phyloP scores from a whole-genome alignment of 2,797 vertebrate genomes.

The Typhlichthys subterraneus region DNA sequence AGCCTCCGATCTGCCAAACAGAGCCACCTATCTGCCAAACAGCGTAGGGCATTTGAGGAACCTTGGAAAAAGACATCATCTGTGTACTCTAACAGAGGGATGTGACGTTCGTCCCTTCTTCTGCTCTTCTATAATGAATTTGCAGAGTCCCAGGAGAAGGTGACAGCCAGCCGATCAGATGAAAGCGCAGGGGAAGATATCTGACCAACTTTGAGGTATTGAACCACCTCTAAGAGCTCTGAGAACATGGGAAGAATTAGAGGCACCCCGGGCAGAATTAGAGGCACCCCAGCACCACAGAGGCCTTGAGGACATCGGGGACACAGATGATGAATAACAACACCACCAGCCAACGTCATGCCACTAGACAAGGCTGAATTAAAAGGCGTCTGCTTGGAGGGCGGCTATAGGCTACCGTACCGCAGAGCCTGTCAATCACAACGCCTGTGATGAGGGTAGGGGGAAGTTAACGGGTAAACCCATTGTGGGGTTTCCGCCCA shows the following conservation, averaged over 20 bases:
- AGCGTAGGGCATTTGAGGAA: background rate
- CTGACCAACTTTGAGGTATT: constrained; percentile 29
- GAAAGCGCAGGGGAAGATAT: constrained; percentile 11
- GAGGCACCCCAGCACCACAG: constrained; percentile 40
- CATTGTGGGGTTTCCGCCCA: constrained; percentile 49
- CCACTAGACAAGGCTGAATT: constrained; percentile 52
- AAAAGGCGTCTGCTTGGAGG: constrained; percentile 50
- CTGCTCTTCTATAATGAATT: constrained; percentile 44
- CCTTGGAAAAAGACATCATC: constrained; percentile 3
- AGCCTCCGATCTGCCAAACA: background rate
- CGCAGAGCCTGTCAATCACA: constrained; percentile 47
- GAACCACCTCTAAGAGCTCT: constrained; percentile 11
- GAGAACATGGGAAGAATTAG: constrained; percentile 47
- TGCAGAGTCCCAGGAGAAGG: background rate
- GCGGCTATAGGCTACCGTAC: constrained; percentile 33
- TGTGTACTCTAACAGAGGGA: constrained; percentile 10
- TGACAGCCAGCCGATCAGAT: no score
- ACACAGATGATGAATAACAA: constrained; percentile 54
- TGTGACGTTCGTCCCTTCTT: constrained; percentile 15
- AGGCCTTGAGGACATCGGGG: constrained; percentile 29
- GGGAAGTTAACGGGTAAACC: constrained; percentile 54
- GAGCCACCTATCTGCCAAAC: background rate
- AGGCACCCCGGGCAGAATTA: constrained; percentile 53
- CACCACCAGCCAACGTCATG: constrained; percentile 26
- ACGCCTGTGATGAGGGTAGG: constrained; percentile 53